Percentiles rank a stretch among this genome's conserved stretches.
phyloP scores from a whole-genome alignment of 2,797 vertebrate genomes.

The Synaphobranchus kaupii region DNA sequence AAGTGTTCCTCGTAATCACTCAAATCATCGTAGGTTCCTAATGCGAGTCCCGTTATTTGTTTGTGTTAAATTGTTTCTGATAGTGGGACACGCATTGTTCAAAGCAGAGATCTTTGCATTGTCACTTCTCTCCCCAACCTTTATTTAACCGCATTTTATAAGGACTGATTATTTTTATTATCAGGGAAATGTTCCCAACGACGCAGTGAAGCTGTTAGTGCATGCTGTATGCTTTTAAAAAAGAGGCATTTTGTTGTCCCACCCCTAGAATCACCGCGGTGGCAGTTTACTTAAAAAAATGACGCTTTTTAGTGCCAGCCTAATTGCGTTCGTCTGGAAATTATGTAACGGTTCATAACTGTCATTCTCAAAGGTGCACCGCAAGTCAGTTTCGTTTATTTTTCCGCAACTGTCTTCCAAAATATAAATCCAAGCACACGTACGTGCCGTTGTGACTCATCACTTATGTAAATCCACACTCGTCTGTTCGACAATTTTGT shows the following conservation, averaged over 20 bases:
- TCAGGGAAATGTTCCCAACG: background rate
- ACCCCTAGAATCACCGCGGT: background rate
- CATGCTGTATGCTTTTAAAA: background rate
- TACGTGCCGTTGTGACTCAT: background rate
- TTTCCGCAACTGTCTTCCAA: background rate
- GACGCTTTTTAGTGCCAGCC: background rate
- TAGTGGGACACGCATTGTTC: background rate
- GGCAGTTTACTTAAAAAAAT: background rate
- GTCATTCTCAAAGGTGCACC: background rate
- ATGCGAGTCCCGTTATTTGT: background rate
- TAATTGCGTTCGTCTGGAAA: background rate
- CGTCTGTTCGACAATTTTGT: background rate
- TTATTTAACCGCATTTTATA: background rate
- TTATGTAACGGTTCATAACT: background rate
- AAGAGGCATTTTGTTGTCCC: background rate
- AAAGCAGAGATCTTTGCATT: background rate
- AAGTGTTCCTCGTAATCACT: constrained; percentile 13
- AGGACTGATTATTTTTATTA: background rate
- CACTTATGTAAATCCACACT: background rate
- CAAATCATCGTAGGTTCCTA: background rate
- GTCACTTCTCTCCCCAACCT: background rate
- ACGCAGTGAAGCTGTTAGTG: background rate
- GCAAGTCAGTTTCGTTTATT: background rate
- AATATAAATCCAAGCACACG: background rate
- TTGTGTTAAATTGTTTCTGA: constrained; percentile 9